Conservation (phyloP, 2,797 vertebrate genomes). For the Danio choprae region DNA sequence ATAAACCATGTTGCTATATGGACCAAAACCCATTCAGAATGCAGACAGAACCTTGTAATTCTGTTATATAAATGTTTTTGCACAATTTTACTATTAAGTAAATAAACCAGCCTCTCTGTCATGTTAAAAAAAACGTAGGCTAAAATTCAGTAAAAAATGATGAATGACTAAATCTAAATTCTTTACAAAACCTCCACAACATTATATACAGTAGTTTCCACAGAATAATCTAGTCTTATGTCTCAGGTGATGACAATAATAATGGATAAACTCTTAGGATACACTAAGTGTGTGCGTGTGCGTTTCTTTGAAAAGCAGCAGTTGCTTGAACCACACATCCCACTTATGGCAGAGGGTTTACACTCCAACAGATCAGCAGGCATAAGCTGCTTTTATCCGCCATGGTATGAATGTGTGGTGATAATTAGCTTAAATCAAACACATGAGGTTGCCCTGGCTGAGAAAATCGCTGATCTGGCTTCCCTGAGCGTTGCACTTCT, state of each 20-base stretch:
- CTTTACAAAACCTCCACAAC: conserved; percentile 75
- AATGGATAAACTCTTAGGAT: conserved; percentile 9
- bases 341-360: conserved; percentile 2
- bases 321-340: background rate
- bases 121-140: background rate
- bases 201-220: background rate
- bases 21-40: too few species aligned
- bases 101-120: background rate
- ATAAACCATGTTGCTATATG: too few species aligned
- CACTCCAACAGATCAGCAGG: conserved; percentile 11
- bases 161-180: conserved; percentile 62
- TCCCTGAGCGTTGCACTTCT: conserved; percentile 75
- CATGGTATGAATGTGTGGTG: conserved; percentile 61
- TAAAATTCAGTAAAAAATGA: too few species aligned
- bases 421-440: conserved; percentile 78
- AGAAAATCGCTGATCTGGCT: conserved; percentile 69
- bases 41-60: too few species aligned
- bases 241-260: conserved; percentile 16
- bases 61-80: too few species aligned
- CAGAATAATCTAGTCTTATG: background rate
- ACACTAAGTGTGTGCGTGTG: background rate
- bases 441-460: conserved; percentile 71
- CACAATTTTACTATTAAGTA: background rate
- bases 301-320: background rate
- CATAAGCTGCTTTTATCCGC: conserved; percentile 17